phyloP scores from a whole-genome alignment of 2,113 vertebrate species.

The Tricholaema leucomelas region DNA sequence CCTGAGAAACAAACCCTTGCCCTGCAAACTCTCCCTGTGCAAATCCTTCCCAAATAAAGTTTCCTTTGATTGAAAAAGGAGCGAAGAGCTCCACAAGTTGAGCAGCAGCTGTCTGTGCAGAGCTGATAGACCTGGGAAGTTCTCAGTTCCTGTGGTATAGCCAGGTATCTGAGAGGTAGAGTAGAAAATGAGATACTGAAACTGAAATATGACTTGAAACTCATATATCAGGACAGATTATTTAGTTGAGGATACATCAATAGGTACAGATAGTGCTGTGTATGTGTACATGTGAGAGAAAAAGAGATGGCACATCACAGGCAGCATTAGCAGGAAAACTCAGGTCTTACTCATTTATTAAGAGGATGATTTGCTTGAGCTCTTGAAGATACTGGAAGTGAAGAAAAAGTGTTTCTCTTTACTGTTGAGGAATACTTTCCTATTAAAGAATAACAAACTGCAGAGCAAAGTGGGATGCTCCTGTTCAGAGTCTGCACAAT shows the following conservation, averaged over 20 bases:
- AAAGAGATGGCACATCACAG: background rate
- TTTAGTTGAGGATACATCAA: background rate
- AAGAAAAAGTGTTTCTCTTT: background rate
- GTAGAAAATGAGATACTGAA: background rate
- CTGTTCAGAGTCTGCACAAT: background rate
- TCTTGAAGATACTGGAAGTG: background rate
- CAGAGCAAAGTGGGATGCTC: slow-evolving; percentile 47
- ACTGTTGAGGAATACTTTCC: slow-evolving; percentile 43
- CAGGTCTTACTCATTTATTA: background rate
- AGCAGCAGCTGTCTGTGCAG: background rate
- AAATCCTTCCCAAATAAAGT: background rate
- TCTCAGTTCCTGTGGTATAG: background rate
- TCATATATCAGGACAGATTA: background rate
- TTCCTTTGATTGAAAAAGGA: background rate
- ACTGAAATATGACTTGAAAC: background rate
- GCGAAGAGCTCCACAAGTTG: background rate
- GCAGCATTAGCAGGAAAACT: background rate
- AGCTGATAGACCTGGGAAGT: background rate
- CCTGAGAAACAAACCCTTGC: background rate
- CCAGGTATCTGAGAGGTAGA: background rate
- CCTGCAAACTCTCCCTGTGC: background rate
- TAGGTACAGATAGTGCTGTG: background rate
- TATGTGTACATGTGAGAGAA: background rate
- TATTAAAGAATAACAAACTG: slow-evolving; percentile 40
- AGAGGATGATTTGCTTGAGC: background rate